Evolutionary conservation across 1,140 invertebrate genomes (phyloP).

Genomic region (Latrodectus geometricus): DNA sequence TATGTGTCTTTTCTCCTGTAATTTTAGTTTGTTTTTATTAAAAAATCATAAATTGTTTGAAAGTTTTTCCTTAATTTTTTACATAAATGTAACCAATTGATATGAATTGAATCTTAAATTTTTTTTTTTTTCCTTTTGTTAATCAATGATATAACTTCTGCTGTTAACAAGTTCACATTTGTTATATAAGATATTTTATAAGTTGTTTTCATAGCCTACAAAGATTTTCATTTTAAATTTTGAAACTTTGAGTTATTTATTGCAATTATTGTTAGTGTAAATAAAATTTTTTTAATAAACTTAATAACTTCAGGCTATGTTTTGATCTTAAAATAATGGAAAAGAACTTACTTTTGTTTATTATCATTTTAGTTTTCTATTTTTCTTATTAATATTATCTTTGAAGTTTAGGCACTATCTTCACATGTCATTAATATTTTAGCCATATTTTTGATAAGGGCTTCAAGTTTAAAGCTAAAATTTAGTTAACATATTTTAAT

Average conservation of each 20-base stretch:
- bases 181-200: background rate
- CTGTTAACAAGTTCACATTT: background rate
- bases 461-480: no score
- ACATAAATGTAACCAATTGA: background rate
- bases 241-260: background rate
- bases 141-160: background rate
- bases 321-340: background rate
- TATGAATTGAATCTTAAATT: background rate
- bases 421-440: background rate
- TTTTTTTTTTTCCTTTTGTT: background rate
- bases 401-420: background rate
- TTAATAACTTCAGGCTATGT: background rate
- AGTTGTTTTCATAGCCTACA: background rate
- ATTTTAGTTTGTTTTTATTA: no score
- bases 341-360: background rate
- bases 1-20: background rate
- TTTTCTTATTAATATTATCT: background rate
- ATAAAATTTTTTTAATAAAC: background rate
- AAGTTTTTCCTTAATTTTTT: no score
- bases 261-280: background rate
- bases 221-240: background rate
- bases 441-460: no score
- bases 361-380: background rate
- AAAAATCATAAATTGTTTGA: no score
- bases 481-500: no score